Evolutionary conservation across 2,113 vertebrate species (phyloP).

Genomic region (Myiopsitta monachus): DNA sequence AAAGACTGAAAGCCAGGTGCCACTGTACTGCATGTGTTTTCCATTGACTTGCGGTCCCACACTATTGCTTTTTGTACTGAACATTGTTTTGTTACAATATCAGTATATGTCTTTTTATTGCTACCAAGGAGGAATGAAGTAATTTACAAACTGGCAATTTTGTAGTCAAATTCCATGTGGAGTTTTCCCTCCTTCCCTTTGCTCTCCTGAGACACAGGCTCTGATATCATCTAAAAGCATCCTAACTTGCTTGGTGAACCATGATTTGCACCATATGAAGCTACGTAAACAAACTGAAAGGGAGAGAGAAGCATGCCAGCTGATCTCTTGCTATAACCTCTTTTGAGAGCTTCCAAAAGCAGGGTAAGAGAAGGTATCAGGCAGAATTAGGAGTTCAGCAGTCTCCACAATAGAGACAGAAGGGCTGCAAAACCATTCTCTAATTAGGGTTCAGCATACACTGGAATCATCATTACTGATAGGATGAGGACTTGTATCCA

Average conservation of each 20-base stretch:
- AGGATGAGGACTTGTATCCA: neutral
- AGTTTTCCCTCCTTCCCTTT: neutral
- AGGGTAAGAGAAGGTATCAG: neutral
- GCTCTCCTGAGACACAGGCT: neutral
- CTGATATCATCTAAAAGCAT: neutral
- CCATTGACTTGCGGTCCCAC: neutral
- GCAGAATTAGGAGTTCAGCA: neutral
- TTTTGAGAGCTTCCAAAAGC: neutral
- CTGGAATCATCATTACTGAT: neutral
- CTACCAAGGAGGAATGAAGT: neutral
- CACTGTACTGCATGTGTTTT: neutral
- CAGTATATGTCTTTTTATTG: neutral
- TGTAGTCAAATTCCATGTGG: neutral
- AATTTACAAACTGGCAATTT: neutral
- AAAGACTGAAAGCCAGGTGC: neutral
- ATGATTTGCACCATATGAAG: neutral
- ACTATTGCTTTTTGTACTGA: neutral
- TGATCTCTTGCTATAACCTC: neutral
- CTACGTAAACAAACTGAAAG: neutral
- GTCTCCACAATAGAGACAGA: neutral
- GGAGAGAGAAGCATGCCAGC: neutral
- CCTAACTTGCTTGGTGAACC: neutral
- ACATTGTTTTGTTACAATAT: neutral
- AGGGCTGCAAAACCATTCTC: neutral
- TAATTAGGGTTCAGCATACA: neutral